A percentile compares a stretch with the other conserved stretches of the same genome.
These are phyloP conservation scores for Drosophila conformis DNA, from an alignment of 2,888 invertebrate species.

Conservation along the genomic window DNA sequence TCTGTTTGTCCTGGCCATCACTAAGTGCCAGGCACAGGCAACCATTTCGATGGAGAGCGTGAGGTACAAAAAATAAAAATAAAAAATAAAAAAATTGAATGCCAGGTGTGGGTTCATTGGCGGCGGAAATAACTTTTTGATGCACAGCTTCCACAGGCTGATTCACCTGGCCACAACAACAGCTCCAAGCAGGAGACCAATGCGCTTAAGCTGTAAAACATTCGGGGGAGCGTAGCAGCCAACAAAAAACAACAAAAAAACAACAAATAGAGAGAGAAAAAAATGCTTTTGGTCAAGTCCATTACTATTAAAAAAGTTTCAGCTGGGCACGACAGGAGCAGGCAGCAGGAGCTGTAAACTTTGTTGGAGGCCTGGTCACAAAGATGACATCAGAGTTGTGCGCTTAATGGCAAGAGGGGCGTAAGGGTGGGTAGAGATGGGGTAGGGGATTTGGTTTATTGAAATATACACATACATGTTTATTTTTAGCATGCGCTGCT, in stretches of 20 bases:
- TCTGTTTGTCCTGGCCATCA: constrained; percentile 30
- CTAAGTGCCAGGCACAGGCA: constrained; percentile 59
- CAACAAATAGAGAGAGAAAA: constrained; percentile 19
- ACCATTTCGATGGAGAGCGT: constrained; percentile 55
- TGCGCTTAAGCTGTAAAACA: constrained; percentile 76
- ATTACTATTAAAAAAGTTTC: constrained; percentile 80
- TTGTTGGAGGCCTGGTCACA: constrained; percentile 67
- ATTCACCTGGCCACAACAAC: constrained; percentile 75
- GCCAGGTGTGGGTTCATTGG: constrained; percentile 71
- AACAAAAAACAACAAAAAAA: constrained; percentile 19
- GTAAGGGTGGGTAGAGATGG: not conserved
- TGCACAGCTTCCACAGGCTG: constrained; percentile 60
- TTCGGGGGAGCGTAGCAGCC: constrained; percentile 18
- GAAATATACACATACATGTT: constrained; percentile 45
- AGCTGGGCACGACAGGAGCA: constrained; percentile 30
- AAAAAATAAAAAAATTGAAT: constrained; percentile 34
- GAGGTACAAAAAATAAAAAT: not conserved
- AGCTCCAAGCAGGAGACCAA: constrained; percentile 51
- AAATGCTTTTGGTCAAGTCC: constrained; percentile 65
- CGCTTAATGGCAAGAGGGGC: constrained; percentile 59
- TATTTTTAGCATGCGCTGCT: constrained; percentile 26
- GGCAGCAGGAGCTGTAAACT: constrained; percentile 40
- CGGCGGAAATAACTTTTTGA: constrained; percentile 78
- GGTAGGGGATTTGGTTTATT: constrained; percentile 19
- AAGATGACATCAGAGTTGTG: constrained; percentile 81